phyloP scores from a whole-genome alignment of 2,888 invertebrate genomes.

The Caenorhabditis sp. region DNA sequence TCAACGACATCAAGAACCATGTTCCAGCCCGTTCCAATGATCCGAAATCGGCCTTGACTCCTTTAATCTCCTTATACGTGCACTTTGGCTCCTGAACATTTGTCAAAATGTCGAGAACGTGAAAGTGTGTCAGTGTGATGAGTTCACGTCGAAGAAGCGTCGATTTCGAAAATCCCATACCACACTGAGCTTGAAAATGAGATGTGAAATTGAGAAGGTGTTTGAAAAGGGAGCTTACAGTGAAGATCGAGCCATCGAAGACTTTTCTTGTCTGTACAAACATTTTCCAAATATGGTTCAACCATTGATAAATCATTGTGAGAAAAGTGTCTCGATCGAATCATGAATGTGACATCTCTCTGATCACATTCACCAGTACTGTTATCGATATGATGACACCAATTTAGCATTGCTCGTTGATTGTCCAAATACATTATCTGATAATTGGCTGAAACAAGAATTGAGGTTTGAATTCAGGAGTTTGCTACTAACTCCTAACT shows the following conservation, averaged over 20 bases:
- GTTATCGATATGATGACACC: conserved; percentile 42
- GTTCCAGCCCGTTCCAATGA: conserved; percentile 55
- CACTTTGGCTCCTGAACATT: conserved; percentile 59
- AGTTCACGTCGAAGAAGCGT: conserved; percentile 51
- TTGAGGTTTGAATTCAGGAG: neutral
- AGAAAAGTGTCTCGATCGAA: conserved; percentile 50
- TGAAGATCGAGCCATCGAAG: conserved; percentile 60
- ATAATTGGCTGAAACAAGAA: conserved; percentile 41
- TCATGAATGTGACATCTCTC: conserved; percentile 50
- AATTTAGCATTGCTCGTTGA: conserved; percentile 54
- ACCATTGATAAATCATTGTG: conserved; percentile 56
- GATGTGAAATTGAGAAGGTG: too few relatives aligned
- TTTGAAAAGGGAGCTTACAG: too few relatives aligned
- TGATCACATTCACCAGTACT: conserved; percentile 47
- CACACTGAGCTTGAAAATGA: too few relatives aligned
- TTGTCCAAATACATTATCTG: conserved; percentile 57
- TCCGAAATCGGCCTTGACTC: conserved; percentile 49
- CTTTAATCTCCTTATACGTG: conserved; percentile 38
- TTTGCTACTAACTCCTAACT: conserved; percentile 7
- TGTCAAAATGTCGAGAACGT: conserved; percentile 58
- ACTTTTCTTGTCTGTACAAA: conserved; percentile 47
- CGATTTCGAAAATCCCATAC: conserved; percentile 48
- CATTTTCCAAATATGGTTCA: conserved; percentile 49
- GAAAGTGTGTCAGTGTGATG: conserved; percentile 53
- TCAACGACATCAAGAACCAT: conserved; percentile 56